Percentiles rank a stretch among this genome's conserved stretches.
Evolutionary conservation across 2,113 vertebrate species (phyloP).

Genomic region (Ammospiza nelsoni): DNA sequence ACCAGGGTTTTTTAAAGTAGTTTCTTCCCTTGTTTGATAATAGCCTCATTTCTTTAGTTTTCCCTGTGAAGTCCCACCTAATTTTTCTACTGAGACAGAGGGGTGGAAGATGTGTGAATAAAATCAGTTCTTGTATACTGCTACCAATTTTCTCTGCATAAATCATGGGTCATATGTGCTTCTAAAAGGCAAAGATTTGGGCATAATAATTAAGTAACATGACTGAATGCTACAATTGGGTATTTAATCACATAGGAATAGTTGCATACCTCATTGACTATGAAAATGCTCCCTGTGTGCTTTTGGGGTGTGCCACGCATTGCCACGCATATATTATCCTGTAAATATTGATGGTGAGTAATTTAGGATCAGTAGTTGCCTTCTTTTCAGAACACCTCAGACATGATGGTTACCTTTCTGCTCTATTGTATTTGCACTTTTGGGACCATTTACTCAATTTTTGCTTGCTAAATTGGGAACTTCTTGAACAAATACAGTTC

Average conservation of each 20-base stretch:
- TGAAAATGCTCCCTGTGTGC: background rate
- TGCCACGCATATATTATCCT: background rate
- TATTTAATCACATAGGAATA: constrained; percentile 32
- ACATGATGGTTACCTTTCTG: background rate
- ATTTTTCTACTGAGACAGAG: background rate
- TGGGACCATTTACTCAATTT: background rate
- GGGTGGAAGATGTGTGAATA: background rate
- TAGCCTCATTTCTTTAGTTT: background rate
- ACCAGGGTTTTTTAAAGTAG: background rate
- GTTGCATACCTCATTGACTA: constrained; percentile 33
- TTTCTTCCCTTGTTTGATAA: background rate
- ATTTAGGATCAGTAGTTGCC: background rate
- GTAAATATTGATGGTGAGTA: background rate
- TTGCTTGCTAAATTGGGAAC: background rate
- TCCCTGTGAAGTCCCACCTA: background rate
- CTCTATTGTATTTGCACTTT: background rate
- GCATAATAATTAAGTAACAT: constrained; percentile 11
- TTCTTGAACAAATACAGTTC: background rate
- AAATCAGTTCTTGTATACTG: background rate
- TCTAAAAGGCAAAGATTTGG: background rate
- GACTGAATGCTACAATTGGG: background rate
- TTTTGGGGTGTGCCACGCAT: background rate
- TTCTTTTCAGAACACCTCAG: background rate
- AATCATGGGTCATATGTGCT: background rate
- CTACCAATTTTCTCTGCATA: background rate